Evolutionary conservation across 2,113 vertebrate species (phyloP).

Genomic region (Xiphophorus maculatus): DNA sequence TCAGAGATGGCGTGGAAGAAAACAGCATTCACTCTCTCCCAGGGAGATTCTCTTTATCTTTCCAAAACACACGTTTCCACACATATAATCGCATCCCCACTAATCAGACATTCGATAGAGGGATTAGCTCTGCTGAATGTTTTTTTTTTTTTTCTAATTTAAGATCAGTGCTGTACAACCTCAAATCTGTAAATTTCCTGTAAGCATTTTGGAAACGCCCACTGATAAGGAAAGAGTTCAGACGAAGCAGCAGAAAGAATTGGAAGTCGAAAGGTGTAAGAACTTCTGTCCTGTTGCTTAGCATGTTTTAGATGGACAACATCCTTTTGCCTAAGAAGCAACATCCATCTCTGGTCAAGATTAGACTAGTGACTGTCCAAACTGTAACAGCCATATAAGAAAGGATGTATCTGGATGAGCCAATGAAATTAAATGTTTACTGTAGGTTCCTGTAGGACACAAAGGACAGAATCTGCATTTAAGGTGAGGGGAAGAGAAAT

Average conservation of each 20-base stretch:
- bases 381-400: slow-evolving; percentile 31
- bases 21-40: neutral
- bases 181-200: neutral
- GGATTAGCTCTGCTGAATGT: neutral
- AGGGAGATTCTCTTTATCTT: neutral
- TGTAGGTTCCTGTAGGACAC: slow-evolving; percentile 52
- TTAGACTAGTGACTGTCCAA: slow-evolving; percentile 9
- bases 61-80: neutral
- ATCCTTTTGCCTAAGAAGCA: neutral
- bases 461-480: slow-evolving; percentile 70
- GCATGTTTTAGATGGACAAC: neutral
- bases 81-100: neutral
- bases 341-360: slow-evolving; percentile 20
- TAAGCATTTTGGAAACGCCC: neutral
- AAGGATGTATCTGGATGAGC: slow-evolving; percentile 25
- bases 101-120: neutral
- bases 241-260: neutral
- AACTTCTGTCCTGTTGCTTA: neutral
- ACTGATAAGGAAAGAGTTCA: neutral
- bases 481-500: slow-evolving; percentile 54
- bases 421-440: slow-evolving; percentile 55
- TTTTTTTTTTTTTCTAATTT: too few species aligned
- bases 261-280: neutral
- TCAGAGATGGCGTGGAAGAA: neutral
- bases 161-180: neutral